Base-by-base conservation (phyloP, 2,888 invertebrate genomes). In the Phragmatobia fuliginosa region DNA sequence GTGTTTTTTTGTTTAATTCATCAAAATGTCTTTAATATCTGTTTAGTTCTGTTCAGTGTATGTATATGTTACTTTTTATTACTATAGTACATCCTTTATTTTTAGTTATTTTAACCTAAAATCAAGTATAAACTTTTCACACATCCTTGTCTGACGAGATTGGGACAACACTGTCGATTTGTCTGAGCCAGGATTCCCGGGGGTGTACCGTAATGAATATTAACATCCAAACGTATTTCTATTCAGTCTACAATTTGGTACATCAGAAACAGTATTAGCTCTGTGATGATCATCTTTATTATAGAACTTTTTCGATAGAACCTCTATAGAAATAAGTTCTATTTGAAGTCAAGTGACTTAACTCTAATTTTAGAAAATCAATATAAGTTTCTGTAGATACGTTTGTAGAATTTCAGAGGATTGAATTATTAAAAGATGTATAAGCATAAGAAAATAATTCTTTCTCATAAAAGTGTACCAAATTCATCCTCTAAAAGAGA, bases 191-290 rank as follows among this genome's bases (percentile, higher is more conserved):
- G 67, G 72, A 77, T 88, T 91, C 87, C 88, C 49, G 65, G 88
- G 86, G 90, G 84, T 84, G 80, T 83, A 77, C 76, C 85, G 85
- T 93, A 93, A 94, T 93, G 93, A 93, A 93, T 94, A 94, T 94
- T 93, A 93, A 93, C 91, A 90, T 88, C 87, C 80, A 72, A 79
- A 68, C 62, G 60, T 60, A 72, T 75, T 77, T 66, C 67, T 41
- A 67, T 76, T 70, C 75, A 80, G 77, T 74, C 71, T 68, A 76
- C 82, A 73, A 33, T 62, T 38, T 60, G 6, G n/a, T 18, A 16
- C 0, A 58, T 25, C 28, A 31, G 8, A 59, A 32, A 33, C 28
- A 38, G 68, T 64, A 62, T 56, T 71, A 68, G 63, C 73, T 77
- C 76, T 75, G 74, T 65, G 71, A 70, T 73, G 74, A 71, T 74